Percentiles rank a stretch among this genome's conserved stretches.
Conservation (phyloP, 2,113 vertebrate genomes). For the Rhizomys pruinosus region DNA sequence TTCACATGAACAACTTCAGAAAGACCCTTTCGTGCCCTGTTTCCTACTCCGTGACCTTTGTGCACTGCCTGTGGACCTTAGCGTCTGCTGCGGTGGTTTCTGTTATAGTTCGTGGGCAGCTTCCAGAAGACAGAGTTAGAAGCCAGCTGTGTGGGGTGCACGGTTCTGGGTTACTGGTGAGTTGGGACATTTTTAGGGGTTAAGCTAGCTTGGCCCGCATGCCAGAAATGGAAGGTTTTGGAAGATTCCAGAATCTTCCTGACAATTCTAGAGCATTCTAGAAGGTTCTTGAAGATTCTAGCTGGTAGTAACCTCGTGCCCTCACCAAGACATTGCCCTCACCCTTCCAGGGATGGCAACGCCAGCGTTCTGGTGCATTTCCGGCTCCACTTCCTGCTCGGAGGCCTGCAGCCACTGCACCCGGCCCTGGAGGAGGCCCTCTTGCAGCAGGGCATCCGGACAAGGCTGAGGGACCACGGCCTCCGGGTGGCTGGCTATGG, state of each 20-base stretch:
- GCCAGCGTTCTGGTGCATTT: slow-evolving; percentile 89
- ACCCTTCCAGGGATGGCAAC: slow-evolving; percentile 87
- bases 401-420: slow-evolving; percentile 83
- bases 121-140: slow-evolving; percentile 89
- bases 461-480: slow-evolving; percentile 81
- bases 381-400: slow-evolving; percentile 87
- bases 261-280: neutral
- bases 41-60: rapidly evolving
- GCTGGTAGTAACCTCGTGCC: neutral
- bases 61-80: rapidly evolving
- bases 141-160: slow-evolving; percentile 88
- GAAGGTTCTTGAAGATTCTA: neutral
- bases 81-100: rapidly evolving
- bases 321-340: neutral
- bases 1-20: neutral
- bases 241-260: neutral
- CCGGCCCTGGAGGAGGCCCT: slow-evolving; percentile 85
- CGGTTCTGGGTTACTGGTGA: slow-evolving; percentile 92
- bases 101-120: slow-evolving; percentile 90
- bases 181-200: neutral
- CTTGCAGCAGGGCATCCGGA: slow-evolving; percentile 86
- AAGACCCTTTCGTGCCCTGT: rapidly evolving
- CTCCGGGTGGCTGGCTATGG: slow-evolving; percentile 89
- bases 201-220: no score
- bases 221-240: neutral